Evolutionary conservation across 37 sponge, comb jelly and placozoan genomes (phyloP).

Genomic region (Crambe crambe): DNA sequence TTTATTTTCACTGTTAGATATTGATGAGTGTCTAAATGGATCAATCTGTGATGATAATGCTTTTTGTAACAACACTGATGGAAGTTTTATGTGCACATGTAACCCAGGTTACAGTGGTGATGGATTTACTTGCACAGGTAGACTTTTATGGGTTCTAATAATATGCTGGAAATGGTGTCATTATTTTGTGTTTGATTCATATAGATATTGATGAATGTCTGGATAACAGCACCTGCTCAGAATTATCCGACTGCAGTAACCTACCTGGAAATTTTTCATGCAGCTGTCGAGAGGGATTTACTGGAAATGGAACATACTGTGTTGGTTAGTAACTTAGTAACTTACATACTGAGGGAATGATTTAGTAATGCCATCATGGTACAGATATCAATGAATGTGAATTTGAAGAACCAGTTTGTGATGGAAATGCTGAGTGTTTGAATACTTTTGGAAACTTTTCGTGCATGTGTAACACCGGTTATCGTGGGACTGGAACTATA

Average conservation of each 20-base stretch:
- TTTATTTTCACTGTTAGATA: background rate
- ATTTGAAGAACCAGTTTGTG: background rate
- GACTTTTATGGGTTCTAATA: background rate
- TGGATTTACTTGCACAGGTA: background rate
- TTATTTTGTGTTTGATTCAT: background rate
- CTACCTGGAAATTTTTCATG: background rate
- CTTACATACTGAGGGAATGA: too few species aligned
- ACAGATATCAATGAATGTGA: slow-evolving; percentile 43
- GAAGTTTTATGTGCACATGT: background rate
- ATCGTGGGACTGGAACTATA: slow-evolving; percentile 14
- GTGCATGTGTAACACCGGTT: slow-evolving; percentile 25
- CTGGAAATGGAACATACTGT: slow-evolving; percentile 19
- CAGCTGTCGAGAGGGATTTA: background rate
- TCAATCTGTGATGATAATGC: background rate
- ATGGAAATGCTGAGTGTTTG: slow-evolving; percentile 15
- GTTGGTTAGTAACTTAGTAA: slow-evolving; percentile 7
- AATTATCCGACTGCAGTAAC: background rate
- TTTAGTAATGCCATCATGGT: too few species aligned
- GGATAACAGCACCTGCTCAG: background rate
- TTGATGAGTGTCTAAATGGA: background rate
- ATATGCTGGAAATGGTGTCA: background rate
- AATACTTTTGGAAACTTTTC: slow-evolving; percentile 18
- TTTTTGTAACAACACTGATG: background rate
- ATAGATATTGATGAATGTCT: slow-evolving; percentile 33
- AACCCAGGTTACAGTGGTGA: background rate